Percentiles rank a stretch among this genome's conserved stretches.
phyloP scores from a whole-genome alignment of 2,113 vertebrate species.

The Dicerorhinus sumatrensis region DNA sequence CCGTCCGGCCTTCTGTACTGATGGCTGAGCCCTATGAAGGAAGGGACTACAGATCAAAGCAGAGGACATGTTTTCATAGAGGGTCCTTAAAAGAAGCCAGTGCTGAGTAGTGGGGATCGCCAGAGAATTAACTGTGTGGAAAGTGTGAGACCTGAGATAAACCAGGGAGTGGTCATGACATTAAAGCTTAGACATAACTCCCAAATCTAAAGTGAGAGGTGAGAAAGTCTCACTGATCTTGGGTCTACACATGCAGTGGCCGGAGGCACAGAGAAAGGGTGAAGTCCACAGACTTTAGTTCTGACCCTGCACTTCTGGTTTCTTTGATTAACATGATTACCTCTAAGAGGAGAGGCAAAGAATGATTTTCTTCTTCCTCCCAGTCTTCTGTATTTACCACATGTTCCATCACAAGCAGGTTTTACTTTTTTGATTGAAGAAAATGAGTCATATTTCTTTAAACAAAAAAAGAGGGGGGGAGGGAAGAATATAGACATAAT shows the following conservation, averaged over 20 bases:
- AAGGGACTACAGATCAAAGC: not conserved
- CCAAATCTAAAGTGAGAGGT: not conserved
- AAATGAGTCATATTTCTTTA: not conserved
- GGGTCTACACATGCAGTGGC: not conserved
- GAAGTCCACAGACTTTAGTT: not conserved
- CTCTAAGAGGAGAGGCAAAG: not conserved
- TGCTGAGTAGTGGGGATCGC: not conserved
- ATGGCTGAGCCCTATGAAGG: not conserved
- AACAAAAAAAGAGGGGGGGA: not conserved
- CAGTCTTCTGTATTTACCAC: not conserved
- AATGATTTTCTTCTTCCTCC: not conserved
- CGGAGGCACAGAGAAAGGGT: not conserved
- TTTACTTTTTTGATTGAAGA: not conserved
- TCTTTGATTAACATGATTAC: not conserved
- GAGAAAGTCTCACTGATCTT: not conserved
- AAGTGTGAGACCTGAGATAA: not conserved
- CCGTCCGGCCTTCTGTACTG: not conserved
- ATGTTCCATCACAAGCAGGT: not conserved
- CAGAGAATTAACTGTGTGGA: not conserved
- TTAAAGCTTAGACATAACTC: not conserved
- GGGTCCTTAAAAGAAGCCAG: not conserved
- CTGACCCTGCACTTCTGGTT: not conserved
- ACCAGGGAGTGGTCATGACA: not conserved
- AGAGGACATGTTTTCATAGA: not conserved
- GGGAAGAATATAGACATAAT: not conserved